Conservation (phyloP, 2,797 vertebrate genomes). For the Molossus molossus region DNA sequence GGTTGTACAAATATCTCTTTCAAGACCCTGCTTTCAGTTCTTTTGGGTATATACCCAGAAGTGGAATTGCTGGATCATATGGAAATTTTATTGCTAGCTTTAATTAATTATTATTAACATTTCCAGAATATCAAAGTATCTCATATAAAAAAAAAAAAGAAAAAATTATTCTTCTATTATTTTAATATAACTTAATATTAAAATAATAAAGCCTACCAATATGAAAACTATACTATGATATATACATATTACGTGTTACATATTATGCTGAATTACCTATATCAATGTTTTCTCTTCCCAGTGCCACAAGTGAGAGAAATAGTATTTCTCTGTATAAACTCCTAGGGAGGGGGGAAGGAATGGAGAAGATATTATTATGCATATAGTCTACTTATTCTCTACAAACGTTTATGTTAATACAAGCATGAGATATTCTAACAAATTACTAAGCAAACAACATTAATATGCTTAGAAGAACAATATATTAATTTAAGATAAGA, state of each 20-base stretch:
- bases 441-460: constrained; percentile 44
- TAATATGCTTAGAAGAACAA: not conserved
- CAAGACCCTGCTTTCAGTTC: constrained; percentile 3
- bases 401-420: constrained; percentile 1
- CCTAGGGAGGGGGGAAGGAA: constrained; percentile 89
- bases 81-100: constrained; percentile 27
- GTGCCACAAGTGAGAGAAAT: constrained; percentile 96
- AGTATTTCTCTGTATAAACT: constrained; percentile 99
- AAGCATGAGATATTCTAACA: constrained; percentile 27
- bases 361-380: constrained; percentile 29
- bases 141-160: constrained; percentile 61
- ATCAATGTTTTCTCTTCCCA: constrained; percentile 98
- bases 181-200: constrained; percentile 50
- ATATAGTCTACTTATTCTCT: not conserved
- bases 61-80: not conserved
- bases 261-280: constrained; percentile 92
- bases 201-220: constrained; percentile 18
- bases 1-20: not conserved
- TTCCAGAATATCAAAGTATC: constrained; percentile 51
- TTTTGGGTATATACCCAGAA: not conserved
- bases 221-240: constrained; percentile 53
- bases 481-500: not conserved
- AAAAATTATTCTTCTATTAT: constrained; percentile 48
- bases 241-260: constrained; percentile 51
- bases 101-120: constrained; percentile 52